Conservation (phyloP, 2,113 vertebrate species). For the Lycocorax pyrrhopterus region DNA sequence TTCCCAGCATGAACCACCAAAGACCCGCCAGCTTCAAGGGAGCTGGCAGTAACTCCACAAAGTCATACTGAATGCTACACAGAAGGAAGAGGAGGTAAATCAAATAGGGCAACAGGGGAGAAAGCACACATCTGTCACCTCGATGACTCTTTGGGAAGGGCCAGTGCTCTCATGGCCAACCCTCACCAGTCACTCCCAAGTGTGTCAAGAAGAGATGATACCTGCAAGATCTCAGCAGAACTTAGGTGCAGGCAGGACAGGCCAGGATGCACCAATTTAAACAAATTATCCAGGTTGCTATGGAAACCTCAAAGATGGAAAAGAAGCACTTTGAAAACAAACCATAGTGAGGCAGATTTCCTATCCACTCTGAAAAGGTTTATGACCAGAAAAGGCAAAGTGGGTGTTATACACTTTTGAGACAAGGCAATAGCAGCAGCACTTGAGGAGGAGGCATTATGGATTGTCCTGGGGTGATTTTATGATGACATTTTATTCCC, state of each 20-base stretch:
- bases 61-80: not conserved
- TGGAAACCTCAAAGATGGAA: conserved; percentile 53
- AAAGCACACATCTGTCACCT: not conserved
- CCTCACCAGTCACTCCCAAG: not conserved
- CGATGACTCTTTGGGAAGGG: not conserved
- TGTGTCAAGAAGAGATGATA: not conserved
- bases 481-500: not conserved
- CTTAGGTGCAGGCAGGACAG: not conserved
- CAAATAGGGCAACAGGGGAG: not conserved
- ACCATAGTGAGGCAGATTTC: conserved; percentile 5
- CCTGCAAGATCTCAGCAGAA: not conserved
- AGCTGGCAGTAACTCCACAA: not conserved
- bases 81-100: not conserved
- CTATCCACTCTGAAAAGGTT: conserved; percentile 39
- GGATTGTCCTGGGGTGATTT: not conserved
- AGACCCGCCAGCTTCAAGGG: not conserved
- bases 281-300: conserved; percentile 53
- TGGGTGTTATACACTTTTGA: conserved; percentile 19
- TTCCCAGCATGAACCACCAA: accelerated
- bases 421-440: conserved; percentile 30
- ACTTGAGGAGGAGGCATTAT: not conserved
- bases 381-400: conserved; percentile 71
- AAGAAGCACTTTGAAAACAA: conserved; percentile 27
- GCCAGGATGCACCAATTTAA: not conserved
- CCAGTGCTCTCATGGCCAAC: accelerated